Conservation (phyloP, 2,888 invertebrate species). For the Salticus scenicus region DNA sequence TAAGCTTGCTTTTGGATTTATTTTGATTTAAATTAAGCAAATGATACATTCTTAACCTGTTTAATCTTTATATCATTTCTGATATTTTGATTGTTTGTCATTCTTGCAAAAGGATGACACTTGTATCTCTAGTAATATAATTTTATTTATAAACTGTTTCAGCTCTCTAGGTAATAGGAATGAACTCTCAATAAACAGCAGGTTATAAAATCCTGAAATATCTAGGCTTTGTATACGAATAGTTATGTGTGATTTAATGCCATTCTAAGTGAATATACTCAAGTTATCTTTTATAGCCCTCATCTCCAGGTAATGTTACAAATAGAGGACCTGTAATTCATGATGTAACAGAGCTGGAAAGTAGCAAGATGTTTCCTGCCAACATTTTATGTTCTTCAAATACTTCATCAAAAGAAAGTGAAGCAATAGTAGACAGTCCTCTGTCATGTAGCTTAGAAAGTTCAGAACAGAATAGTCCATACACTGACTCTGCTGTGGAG, state of each 20-base stretch:
- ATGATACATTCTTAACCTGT: no score
- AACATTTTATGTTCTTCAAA: slow-evolving; percentile 61
- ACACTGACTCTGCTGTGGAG: slow-evolving; percentile 59
- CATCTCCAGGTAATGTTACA: slow-evolving; percentile 67
- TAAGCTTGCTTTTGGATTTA: no score
- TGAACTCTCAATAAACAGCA: not conserved
- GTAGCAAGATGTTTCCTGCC: slow-evolving; percentile 63
- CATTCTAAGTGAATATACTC: slow-evolving; percentile 65
- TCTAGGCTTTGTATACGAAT: slow-evolving; percentile 50
- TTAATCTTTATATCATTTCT: no score
- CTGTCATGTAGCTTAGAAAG: slow-evolving; percentile 68
- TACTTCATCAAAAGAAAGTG: slow-evolving; percentile 54
- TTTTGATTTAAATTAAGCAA: no score
- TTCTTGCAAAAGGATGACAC: not conserved
- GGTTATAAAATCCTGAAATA: slow-evolving; percentile 40
- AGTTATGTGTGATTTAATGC: slow-evolving; percentile 55
- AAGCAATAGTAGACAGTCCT: slow-evolving; percentile 62
- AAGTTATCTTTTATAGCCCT: slow-evolving; percentile 67
- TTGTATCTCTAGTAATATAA: not conserved
- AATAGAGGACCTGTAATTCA: slow-evolving; percentile 74
- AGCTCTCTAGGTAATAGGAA: slow-evolving; percentile 54
- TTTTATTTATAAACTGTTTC: slow-evolving; percentile 28
- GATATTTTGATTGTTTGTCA: not conserved
- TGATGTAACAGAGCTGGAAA: slow-evolving; percentile 74
- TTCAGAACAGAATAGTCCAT: slow-evolving; percentile 59